Evolutionary conservation across 2,113 vertebrate genomes (phyloP).

Genomic region (Platichthys flesus): DNA sequence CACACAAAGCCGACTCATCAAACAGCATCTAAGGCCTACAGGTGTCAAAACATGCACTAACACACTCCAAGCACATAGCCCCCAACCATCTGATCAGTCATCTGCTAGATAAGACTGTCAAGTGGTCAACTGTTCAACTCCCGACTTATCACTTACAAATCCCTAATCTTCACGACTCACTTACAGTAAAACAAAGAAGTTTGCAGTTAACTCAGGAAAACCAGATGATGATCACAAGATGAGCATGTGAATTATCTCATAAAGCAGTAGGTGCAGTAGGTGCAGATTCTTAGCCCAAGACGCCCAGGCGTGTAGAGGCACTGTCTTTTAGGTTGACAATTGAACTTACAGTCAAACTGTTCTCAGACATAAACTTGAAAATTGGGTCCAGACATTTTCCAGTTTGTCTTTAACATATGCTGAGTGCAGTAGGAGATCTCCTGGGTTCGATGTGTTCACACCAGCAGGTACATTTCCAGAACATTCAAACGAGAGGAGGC

Average conservation of each 20-base stretch:
- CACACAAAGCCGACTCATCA: slow-evolving; percentile 18
- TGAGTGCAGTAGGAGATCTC: too few species aligned
- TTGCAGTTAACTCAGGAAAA: slow-evolving; percentile 3
- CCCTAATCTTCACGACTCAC: slow-evolving; percentile 15
- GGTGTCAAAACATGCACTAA: slow-evolving; percentile 67
- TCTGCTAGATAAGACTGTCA: slow-evolving; percentile 56
- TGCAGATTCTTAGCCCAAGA: background rate
- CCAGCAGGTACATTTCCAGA: too few species aligned
- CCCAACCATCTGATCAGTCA: slow-evolving; percentile 56
- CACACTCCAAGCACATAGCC: slow-evolving; percentile 30
- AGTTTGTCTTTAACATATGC: too few species aligned
- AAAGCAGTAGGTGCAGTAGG: slow-evolving; percentile 1
- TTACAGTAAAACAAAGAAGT: slow-evolving; percentile 8
- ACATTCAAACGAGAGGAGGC: too few species aligned
- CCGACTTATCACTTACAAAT: slow-evolving; percentile 50
- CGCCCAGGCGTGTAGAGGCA: too few species aligned
- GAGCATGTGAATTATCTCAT: slow-evolving; percentile 2
- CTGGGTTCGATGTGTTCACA: too few species aligned
- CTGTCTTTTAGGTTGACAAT: too few species aligned
- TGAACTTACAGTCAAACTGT: too few species aligned
- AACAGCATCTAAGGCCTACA: slow-evolving; percentile 49
- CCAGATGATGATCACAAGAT: slow-evolving; percentile 21
- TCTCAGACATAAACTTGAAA: too few species aligned
- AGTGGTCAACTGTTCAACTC: slow-evolving; percentile 37
- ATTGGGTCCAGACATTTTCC: too few species aligned